phyloP scores from a whole-genome alignment of 2,113 vertebrate species.

The Brevimyrus niger region DNA sequence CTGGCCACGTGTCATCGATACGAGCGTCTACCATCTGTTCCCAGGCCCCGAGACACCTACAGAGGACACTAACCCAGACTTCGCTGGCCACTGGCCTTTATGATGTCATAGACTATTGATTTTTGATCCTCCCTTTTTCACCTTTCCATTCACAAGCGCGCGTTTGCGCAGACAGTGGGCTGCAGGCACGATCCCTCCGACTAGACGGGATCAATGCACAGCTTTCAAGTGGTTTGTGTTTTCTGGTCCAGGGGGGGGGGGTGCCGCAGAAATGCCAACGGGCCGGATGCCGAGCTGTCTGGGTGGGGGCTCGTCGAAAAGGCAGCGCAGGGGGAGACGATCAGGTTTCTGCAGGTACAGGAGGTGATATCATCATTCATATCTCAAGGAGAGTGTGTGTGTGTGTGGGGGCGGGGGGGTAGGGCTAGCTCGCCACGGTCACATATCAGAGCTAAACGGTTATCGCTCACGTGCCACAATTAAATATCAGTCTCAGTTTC shows the following conservation, averaged over 20 bases:
- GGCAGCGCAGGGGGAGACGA: neutral
- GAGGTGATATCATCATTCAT: conserved; percentile 63
- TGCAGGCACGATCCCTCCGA: conserved; percentile 74
- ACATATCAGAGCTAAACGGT: neutral
- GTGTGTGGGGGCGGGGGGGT: conserved; percentile 25
- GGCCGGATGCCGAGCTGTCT: neutral
- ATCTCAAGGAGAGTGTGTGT: conserved; percentile 44
- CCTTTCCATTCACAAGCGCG: conserved; percentile 72
- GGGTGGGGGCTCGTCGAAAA: neutral
- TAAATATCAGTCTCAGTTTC: neutral
- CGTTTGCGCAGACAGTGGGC: conserved; percentile 60
- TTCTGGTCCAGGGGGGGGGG: neutral
- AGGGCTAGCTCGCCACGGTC: conserved; percentile 20
- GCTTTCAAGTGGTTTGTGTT: conserved; percentile 68
- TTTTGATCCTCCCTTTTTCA: conserved; percentile 73
- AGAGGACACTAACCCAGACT: conserved; percentile 84
- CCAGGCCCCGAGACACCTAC: conserved; percentile 79
- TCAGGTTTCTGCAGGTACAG: conserved; percentile 50
- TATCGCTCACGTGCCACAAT: neutral
- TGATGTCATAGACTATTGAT: conserved; percentile 60
- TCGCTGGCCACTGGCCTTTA: conserved; percentile 77
- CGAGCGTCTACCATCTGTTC: conserved; percentile 83
- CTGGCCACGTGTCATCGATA: conserved; percentile 93
- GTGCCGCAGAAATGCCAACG: neutral
- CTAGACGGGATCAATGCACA: conserved; percentile 69